Evolutionary conservation across 2,797 vertebrate genomes (phyloP).

Genomic region (Scolopax bukidnonensis): DNA sequence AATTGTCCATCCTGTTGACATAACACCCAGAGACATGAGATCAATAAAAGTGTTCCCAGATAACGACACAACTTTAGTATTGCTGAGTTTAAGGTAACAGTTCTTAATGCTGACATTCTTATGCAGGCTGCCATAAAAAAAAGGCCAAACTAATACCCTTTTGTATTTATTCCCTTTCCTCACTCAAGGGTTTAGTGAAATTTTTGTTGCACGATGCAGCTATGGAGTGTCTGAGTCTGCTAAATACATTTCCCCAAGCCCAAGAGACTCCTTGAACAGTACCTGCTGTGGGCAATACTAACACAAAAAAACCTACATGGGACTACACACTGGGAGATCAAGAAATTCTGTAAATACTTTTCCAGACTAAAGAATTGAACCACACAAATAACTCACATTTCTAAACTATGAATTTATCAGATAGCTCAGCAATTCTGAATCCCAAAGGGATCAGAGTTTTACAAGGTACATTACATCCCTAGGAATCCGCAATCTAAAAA

Average conservation of each 20-base stretch:
- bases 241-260: constrained; percentile 56
- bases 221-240: constrained; percentile 22
- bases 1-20: not conserved
- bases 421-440: constrained; percentile 42
- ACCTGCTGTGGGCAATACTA: constrained; percentile 56
- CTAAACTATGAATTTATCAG: constrained; percentile 47
- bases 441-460: constrained; percentile 32
- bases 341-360: constrained; percentile 67
- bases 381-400: constrained; percentile 20
- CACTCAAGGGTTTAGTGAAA: constrained; percentile 20
- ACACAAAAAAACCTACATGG: constrained; percentile 1
- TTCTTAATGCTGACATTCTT: not conserved
- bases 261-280: constrained; percentile 47
- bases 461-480: not conserved
- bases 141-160: constrained; percentile 41
- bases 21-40: constrained; percentile 1
- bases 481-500: constrained; percentile 9
- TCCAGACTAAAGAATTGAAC: constrained; percentile 54
- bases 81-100: not conserved
- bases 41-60: constrained; percentile 22
- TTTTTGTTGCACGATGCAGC: constrained; percentile 43
- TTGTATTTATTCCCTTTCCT: constrained; percentile 15
- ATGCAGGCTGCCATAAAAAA: constrained; percentile 2
- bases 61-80: not conserved
- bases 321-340: constrained; percentile 14